Evolutionary conservation across 2,888 invertebrate genomes (phyloP), one percentile per base, ranked within the genome.

Genomic region (Pycnomerus fuliginosus): DNA sequence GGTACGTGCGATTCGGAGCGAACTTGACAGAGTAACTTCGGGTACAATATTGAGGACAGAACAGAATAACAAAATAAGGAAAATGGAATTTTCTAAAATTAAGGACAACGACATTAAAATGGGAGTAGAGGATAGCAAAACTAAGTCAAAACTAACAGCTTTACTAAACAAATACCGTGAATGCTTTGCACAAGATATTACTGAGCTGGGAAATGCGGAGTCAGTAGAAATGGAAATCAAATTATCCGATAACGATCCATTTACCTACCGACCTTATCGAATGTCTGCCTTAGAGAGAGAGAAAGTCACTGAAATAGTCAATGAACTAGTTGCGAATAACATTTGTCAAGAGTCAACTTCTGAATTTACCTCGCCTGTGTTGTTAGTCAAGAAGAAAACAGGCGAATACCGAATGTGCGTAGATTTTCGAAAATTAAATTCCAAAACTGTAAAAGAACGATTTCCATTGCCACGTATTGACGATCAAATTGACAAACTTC

Each of bases 381-480:
- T 44, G 3, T 35, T 42, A 10, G 27, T 44, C 3, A 46, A 43
- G 13, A 34, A 36, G 17, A 46, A 46, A 22, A 36, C 23, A n/a
- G n/a, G n/a, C n/a, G n/a, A n/a, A n/a, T n/a, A n/a, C n/a, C n/a
- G n/a, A n/a, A n/a, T n/a, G n/a, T 39, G 40, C 22, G 36, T 47
- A 11, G 50, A 50, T 33, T 43, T 23, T 27, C 23, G 47, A 15
- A 8, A 36, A n/a, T 16, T 47, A 17, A 49, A 48, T 27, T 24
- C 34, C 8, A 30, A 35, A 2, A 45, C 44, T 5, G 13, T 22
- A 10, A n/a, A 32, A 25, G 42, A 46, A 14, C 20, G 34, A 8
- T 49, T 32, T 15, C 49, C 49, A 3, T 16, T 49, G 3, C 49
- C 45, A 2, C 12, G 35, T 1, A 42, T 49, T 7, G 49, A 41